Conservation (phyloP, 2,797 vertebrate species). For the Nannoperca australis region DNA sequence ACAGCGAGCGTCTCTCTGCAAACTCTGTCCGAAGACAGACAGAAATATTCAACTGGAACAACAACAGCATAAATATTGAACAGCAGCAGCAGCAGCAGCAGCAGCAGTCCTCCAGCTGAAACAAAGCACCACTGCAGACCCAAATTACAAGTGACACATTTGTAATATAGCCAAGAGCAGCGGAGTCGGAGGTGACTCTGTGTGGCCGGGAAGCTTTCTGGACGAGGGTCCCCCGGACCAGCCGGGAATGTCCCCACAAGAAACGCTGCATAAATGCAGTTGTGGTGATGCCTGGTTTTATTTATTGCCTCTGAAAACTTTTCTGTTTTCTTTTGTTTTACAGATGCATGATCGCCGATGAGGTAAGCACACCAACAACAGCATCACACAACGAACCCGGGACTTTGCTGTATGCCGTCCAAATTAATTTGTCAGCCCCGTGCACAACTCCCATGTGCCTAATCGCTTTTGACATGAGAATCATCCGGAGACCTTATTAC, state of each 20-base stretch:
- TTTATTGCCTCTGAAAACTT: conserved; percentile 28
- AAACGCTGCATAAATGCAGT: not conserved
- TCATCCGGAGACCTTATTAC: conserved; percentile 81
- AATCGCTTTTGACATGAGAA: conserved; percentile 81
- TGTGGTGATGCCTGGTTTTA: conserved; percentile 22
- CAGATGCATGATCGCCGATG: conserved; percentile 84
- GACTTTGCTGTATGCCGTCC: conserved; percentile 64
- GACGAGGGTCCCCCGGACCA: conserved; percentile 5
- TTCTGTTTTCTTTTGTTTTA: conserved; percentile 66
- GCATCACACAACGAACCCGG: conserved; percentile 46
- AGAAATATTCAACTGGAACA: conserved; percentile 34
- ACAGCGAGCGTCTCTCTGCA: not conserved
- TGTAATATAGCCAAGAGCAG: conserved; percentile 41
- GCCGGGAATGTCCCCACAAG: not conserved
- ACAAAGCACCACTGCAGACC: conserved; percentile 14
- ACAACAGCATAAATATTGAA: conserved; percentile 47
- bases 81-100: conserved; percentile 11
- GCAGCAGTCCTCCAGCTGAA: conserved; percentile 17
- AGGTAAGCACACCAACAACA: conserved; percentile 71
- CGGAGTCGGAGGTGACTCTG: conserved; percentile 22
- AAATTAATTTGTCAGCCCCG: conserved; percentile 80
- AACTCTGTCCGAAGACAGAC: conserved; percentile 1
- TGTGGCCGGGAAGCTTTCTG: conserved; percentile 11
- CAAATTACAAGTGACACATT: conserved; percentile 50
- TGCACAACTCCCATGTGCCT: conserved; percentile 68